phyloP scores from a whole-genome alignment of 2,113 vertebrate species.

The Alexandromys fortis region DNA sequence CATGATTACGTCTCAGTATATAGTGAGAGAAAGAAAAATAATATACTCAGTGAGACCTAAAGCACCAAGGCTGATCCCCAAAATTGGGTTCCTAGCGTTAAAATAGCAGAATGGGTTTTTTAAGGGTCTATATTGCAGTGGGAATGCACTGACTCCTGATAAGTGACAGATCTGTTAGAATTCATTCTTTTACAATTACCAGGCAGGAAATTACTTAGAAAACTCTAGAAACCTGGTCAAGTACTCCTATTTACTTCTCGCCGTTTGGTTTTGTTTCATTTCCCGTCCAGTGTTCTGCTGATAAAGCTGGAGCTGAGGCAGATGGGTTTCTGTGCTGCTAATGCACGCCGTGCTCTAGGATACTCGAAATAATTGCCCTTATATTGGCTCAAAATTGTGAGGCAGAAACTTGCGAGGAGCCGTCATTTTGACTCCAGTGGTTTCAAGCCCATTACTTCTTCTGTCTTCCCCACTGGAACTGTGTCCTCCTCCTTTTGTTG shows the following conservation, averaged over 20 bases:
- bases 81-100: conserved; percentile 48
- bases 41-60: not conserved
- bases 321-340: conserved; percentile 57
- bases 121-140: not conserved
- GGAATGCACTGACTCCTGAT: not conserved
- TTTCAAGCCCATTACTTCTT: conserved; percentile 34
- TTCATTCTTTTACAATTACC: conserved; percentile 54
- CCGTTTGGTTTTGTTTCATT: conserved; percentile 62
- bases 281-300: conserved; percentile 11
- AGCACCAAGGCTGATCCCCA: not conserved
- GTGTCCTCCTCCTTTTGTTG: not conserved
- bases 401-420: not conserved
- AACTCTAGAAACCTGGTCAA: conserved; percentile 48
- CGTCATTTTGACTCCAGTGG: conserved; percentile 8
- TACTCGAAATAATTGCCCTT: conserved; percentile 61
- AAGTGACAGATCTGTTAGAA: conserved; percentile 26
- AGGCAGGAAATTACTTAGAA: conserved; percentile 53
- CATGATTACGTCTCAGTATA: not conserved
- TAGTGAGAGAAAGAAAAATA: conserved; percentile 14
- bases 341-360: not conserved
- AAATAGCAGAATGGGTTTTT: not conserved
- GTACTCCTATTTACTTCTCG: conserved; percentile 57
- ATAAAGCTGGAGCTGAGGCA: conserved; percentile 23
- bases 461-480: conserved; percentile 22
- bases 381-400: conserved; percentile 48